Percentiles rank a stretch among this genome's conserved stretches.
Conservation (phyloP, 2,888 invertebrate species). For the Coenonympha glycerion region DNA sequence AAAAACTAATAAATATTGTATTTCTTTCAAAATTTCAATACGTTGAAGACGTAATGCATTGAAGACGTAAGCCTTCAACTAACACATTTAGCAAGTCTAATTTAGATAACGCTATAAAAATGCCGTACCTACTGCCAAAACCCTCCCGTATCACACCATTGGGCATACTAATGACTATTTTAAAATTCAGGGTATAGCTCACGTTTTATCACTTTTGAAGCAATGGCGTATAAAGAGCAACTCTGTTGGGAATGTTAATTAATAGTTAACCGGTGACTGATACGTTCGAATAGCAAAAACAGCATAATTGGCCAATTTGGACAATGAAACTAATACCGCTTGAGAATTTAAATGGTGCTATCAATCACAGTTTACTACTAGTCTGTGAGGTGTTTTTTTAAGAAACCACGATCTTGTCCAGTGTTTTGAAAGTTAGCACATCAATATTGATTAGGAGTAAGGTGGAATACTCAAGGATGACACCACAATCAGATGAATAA, state of each 20-base stretch:
- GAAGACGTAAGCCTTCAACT: not conserved
- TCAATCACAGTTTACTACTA: conserved; percentile 20
- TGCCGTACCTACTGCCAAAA: conserved; percentile 30
- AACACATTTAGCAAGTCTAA: not conserved
- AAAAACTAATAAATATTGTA: not conserved
- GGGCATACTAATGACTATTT: conserved; percentile 46
- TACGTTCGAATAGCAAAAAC: conserved; percentile 17
- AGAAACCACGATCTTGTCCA: not conserved
- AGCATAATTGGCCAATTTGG: conserved; percentile 24
- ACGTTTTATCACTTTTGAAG: conserved; percentile 41
- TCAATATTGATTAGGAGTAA: not conserved
- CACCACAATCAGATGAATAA: not conserved
- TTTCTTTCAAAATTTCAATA: not conserved
- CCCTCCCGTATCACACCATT: conserved; percentile 39
- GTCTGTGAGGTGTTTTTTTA: conserved; percentile 18
- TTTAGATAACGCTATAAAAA: conserved; percentile 2
- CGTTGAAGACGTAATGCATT: not conserved
- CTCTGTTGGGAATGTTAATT: conserved; percentile 40
- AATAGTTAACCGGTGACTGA: conserved; percentile 25
- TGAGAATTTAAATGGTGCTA: conserved; percentile 20
- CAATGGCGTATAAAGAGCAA: conserved; percentile 38
- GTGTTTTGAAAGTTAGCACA: not conserved
- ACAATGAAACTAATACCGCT: conserved; percentile 20
- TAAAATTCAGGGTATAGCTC: conserved; percentile 39
- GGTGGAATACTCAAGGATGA: not conserved